phyloP scores from a whole-genome alignment of 2,888 invertebrate genomes.

The Apodemia hepburni region DNA sequence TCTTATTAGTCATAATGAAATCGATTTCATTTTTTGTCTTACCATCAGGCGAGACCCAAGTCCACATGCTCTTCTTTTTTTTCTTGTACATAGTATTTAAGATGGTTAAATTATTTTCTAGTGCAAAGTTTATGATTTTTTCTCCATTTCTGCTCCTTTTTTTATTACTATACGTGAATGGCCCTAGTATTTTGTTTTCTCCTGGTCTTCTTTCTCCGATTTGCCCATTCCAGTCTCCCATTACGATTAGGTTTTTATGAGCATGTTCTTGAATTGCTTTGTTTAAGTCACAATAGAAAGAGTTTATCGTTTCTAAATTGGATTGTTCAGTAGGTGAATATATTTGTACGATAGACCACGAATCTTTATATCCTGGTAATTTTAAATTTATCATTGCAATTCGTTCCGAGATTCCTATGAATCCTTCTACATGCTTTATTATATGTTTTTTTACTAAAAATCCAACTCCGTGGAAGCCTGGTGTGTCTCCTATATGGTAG shows the following conservation, averaged over 20 bases:
- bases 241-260: neutral
- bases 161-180: neutral
- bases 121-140: neutral
- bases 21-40: neutral
- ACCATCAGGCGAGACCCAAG: neutral
- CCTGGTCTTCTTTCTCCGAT: neutral
- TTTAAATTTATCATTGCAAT: no score
- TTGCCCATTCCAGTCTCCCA: neutral
- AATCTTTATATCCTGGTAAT: neutral
- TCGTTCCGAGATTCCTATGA: no score
- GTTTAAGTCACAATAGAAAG: neutral
- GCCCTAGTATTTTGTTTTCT: neutral
- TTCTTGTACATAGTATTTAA: neutral
- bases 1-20: constrained; percentile 5
- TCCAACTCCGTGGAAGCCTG: no score
- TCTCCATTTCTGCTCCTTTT: neutral
- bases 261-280: neutral
- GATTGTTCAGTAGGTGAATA: neutral
- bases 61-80: neutral
- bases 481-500: neutral
- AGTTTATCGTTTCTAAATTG: no score
- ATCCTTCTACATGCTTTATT: no score
- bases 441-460: no score
- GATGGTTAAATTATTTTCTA: neutral
- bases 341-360: neutral